phyloP scores from a whole-genome alignment of 2,888 invertebrate genomes.

The Stegophylla sp. region DNA sequence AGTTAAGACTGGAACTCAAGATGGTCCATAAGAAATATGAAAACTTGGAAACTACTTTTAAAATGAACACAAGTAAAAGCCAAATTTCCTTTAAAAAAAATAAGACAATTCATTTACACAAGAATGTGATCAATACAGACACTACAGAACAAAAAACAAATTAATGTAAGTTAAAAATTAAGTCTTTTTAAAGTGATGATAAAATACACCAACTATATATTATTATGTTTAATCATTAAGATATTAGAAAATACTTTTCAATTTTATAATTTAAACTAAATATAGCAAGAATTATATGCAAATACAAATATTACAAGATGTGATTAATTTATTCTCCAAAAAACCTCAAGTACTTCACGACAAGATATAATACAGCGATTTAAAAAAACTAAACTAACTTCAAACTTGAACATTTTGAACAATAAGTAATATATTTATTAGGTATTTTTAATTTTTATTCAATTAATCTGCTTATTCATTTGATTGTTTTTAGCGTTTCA shows the following conservation, averaged over 20 bases:
- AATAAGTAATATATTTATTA: no score
- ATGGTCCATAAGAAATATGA: not conserved
- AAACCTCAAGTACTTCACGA: no score
- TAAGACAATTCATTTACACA: not conserved
- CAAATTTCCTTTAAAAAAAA: not conserved
- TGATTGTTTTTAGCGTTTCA: no score
- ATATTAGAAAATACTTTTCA: not conserved
- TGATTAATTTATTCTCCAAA: not conserved
- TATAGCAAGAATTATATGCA: not conserved
- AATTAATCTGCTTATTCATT: no score
- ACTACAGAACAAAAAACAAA: not conserved
- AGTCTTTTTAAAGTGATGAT: not conserved
- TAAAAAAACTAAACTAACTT: no score
- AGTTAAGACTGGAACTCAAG: slow-evolving; percentile 30
- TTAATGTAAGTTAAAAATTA: not conserved
- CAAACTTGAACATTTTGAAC: no score
- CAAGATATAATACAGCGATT: no score
- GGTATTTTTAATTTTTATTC: no score
- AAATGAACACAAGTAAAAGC: slow-evolving; percentile 10
- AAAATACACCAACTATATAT: not conserved
- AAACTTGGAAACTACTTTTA: not conserved
- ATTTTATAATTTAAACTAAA: not conserved
- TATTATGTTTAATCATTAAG: not conserved
- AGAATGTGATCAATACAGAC: not conserved
- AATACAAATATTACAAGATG: not conserved